A percentile compares a stretch with the other conserved stretches of the same genome.
Evolutionary conservation across 2,888 invertebrate genomes (phyloP).

Genomic region (Hypolimnas misippus): DNA sequence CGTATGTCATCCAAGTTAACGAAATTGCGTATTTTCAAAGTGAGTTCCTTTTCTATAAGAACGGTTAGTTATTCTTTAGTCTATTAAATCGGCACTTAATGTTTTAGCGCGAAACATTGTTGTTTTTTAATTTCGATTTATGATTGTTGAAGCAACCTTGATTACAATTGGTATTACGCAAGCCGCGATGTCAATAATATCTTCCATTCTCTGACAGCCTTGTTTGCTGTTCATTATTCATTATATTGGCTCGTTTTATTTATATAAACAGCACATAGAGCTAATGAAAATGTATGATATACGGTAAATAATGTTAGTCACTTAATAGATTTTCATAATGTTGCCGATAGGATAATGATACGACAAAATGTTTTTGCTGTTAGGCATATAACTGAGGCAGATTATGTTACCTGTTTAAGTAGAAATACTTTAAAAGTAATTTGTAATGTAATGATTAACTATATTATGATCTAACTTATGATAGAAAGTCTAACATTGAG

Average conservation of each 20-base stretch:
- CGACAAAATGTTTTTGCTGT: not conserved
- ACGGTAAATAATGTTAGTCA: constrained; percentile 2
- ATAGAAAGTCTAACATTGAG: not conserved
- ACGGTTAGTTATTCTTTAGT: too few species aligned
- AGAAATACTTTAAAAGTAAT: not conserved
- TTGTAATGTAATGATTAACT: not conserved
- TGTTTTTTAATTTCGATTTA: constrained; percentile 11
- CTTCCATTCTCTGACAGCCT: constrained; percentile 34
- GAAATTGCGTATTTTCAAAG: too few species aligned
- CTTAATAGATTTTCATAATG: constrained; percentile 20
- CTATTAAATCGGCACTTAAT: not conserved
- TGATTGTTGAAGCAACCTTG: constrained; percentile 36
- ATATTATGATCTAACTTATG: not conserved
- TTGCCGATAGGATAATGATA: not conserved
- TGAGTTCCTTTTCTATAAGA: too few species aligned
- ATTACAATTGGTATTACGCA: constrained; percentile 34
- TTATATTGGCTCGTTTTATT: constrained; percentile 21
- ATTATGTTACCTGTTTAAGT: not conserved
- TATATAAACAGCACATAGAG: constrained; percentile 13
- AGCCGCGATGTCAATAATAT: constrained; percentile 32
- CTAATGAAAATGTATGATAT: constrained; percentile 23
- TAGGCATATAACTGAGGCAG: not conserved
- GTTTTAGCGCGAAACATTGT: not conserved
- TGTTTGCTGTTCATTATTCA: constrained; percentile 28
- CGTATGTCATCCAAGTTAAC: too few species aligned